These are phyloP conservation scores for Sebastes flavidus DNA, from an alignment of 2,797 vertebrate species.

Conservation along the genomic window DNA sequence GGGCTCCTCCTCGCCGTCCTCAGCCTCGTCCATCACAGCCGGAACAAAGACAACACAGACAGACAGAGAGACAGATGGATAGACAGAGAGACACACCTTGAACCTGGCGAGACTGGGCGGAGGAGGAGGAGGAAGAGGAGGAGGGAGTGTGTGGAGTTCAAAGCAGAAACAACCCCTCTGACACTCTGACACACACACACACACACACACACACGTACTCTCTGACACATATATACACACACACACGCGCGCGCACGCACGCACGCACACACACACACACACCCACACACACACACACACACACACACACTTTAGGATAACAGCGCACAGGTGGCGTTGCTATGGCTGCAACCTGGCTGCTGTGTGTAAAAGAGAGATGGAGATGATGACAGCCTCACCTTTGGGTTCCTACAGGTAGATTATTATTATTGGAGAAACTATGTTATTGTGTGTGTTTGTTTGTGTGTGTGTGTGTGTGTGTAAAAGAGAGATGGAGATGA, in stretches of 20 bases:
- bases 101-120: conserved; percentile 58
- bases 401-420: conserved; percentile 2
- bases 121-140: neutral
- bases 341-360: conserved; percentile 72
- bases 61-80: conserved; percentile 3
- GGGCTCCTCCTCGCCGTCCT: conserved; percentile 79
- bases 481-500: neutral
- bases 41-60: neutral
- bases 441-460: neutral
- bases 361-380: neutral
- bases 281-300: conserved; percentile 40
- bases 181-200: conserved; percentile 52
- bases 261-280: conserved; percentile 37
- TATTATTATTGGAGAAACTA: neutral
- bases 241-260: no score
- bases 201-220: neutral
- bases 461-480: neutral
- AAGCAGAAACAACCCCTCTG: conserved; percentile 53
- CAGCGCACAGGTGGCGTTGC: conserved; percentile 69
- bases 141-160: conserved; percentile 39
- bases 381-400: neutral
- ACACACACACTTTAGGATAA: conserved; percentile 55
- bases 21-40: conserved; percentile 73
- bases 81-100: conserved; percentile 32
- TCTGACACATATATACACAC: conserved; percentile 26